Evolutionary conservation across 2,113 vertebrate species (phyloP).

Genomic region (Microcebus jonahi): DNA sequence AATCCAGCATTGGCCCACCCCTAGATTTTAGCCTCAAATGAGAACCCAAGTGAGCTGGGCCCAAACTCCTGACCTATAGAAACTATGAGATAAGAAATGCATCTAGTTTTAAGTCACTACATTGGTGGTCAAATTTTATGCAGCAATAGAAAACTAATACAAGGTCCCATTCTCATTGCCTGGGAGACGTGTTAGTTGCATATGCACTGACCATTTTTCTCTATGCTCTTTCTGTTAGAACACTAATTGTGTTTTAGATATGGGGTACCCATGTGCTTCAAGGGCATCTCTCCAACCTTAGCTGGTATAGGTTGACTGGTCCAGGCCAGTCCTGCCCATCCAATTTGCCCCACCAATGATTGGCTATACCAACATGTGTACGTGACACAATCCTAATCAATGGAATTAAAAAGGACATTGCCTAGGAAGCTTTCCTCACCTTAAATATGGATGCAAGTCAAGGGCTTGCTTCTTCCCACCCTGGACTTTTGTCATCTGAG

Average conservation of each 20-base stretch:
- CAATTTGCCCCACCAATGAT: not conserved
- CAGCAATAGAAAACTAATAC: not conserved
- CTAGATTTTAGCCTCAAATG: not conserved
- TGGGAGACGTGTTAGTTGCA: not conserved
- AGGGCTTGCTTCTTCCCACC: not conserved
- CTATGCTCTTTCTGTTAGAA: conserved; percentile 8
- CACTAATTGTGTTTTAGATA: not conserved
- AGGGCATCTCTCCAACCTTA: not conserved
- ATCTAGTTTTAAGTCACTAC: not conserved
- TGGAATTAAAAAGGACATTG: not conserved
- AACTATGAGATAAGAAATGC: not conserved
- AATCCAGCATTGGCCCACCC: not conserved
- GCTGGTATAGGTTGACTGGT: not conserved
- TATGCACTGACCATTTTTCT: not conserved
- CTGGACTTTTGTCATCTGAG: not conserved
- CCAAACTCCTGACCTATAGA: not conserved
- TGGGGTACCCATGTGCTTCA: not conserved
- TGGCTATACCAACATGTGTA: not conserved
- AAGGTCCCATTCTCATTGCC: not conserved
- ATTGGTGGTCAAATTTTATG: not conserved
- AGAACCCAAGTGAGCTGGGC: not conserved
- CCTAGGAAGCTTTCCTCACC: not conserved
- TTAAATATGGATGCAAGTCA: not conserved
- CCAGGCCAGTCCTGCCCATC: not conserved
- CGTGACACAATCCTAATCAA: not conserved